These are phyloP conservation scores for Todiramphus chloris DNA, from an alignment of 2,113 vertebrate species.

Conservation along the genomic window DNA sequence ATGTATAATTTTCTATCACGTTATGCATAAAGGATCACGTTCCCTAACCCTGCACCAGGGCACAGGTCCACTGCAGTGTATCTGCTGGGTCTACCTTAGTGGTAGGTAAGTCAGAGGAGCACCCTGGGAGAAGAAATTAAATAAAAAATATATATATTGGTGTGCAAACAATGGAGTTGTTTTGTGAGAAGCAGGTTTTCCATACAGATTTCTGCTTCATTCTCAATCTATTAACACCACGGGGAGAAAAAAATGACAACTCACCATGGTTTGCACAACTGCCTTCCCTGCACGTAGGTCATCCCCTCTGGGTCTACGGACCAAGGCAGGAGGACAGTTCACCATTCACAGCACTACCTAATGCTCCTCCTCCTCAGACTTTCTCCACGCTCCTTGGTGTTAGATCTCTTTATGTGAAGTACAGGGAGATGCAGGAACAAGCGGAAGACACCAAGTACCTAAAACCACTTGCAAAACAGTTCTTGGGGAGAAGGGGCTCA, in stretches of 20 bases:
- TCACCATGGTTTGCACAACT: not conserved
- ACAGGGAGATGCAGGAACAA: not conserved
- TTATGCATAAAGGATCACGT: not conserved
- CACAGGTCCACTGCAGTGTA: not conserved
- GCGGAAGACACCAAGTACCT: not conserved
- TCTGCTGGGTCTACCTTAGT: not conserved
- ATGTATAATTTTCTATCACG: not conserved
- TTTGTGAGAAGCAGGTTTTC: not conserved
- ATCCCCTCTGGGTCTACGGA: not conserved
- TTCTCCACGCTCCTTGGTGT: not conserved
- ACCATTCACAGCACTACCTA: not conserved
- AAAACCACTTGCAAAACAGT: not conserved
- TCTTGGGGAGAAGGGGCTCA: not conserved
- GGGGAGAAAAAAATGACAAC: not conserved
- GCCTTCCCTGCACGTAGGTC: accelerated
- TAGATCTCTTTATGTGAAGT: not conserved
- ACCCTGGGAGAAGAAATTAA: not conserved
- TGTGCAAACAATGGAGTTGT: not conserved
- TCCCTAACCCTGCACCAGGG: not conserved
- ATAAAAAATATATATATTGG: not conserved
- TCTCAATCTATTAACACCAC: not conserved
- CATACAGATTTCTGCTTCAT: not conserved
- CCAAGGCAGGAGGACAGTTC: not conserved
- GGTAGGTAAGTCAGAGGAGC: not conserved
- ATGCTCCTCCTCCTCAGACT: not conserved